Percentiles rank a stretch among this genome's conserved stretches.
These are phyloP conservation scores for Zootermopsis nevadensis DNA, from an alignment of 2,888 invertebrate species.

Conservation along the genomic window DNA sequence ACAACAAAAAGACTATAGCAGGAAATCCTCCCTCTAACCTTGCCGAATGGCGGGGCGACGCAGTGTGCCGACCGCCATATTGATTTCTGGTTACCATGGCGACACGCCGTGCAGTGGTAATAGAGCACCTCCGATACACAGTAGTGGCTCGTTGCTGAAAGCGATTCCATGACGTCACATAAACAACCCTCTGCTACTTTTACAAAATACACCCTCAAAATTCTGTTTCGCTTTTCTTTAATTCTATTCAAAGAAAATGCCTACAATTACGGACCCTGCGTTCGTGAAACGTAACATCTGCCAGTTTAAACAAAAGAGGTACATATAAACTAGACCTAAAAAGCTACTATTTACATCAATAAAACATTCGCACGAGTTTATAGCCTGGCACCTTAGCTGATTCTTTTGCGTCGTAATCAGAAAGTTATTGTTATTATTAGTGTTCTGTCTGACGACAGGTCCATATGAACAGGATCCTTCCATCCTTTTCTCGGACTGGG, in stretches of 20 bases:
- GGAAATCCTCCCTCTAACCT: not conserved
- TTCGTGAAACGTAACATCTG: not conserved
- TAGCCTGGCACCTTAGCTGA: too few species aligned
- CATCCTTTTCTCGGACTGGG: too few species aligned
- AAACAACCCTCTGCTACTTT: not conserved
- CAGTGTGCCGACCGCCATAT: constrained; percentile 26
- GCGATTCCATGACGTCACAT: constrained; percentile 1
- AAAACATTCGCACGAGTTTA: too few species aligned
- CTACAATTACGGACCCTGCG: not conserved
- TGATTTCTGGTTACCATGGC: constrained; percentile 23
- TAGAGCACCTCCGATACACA: not conserved
- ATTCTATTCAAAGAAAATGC: not conserved
- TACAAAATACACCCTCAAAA: not conserved
- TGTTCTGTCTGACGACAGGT: too few species aligned
- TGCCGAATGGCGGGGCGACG: not conserved
- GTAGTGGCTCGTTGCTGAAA: not conserved
- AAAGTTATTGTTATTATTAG: too few species aligned
- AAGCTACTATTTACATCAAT: too few species aligned
- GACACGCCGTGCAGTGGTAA: constrained; percentile 7
- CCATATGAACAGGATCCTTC: too few species aligned
- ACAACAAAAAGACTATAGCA: not conserved
- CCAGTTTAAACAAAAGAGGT: too few species aligned
- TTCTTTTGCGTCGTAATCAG: too few species aligned
- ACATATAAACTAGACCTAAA: too few species aligned
- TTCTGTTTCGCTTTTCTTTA: not conserved